Evolutionary conservation across 2,888 invertebrate genomes (phyloP).

Genomic region (Galeopsomyia nigrocyanea): DNA sequence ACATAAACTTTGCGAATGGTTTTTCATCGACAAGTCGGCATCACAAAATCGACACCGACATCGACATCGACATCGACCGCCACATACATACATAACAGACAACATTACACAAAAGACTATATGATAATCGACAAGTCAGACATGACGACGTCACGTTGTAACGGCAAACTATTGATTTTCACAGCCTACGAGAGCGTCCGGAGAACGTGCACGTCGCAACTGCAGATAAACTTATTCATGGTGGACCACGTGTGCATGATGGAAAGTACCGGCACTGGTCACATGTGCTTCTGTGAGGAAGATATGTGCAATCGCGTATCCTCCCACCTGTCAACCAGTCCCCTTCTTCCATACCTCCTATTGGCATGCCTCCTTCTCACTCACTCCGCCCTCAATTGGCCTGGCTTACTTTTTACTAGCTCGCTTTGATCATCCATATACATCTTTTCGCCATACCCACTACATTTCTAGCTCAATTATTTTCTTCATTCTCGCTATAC

Average conservation of each 20-base stretch:
- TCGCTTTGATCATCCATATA: conserved; percentile 67
- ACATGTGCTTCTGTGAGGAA: conserved; percentile 99
- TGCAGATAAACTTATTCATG: conserved; percentile 97
- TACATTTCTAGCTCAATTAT: not conserved
- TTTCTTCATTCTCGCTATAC: conserved; percentile 8
- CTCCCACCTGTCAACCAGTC: conserved; percentile 62
- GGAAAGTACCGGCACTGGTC: conserved; percentile 97
- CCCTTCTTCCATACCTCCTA: conserved; percentile 61
- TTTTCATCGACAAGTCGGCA: conserved; percentile 5
- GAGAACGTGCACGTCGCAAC: conserved; percentile 92
- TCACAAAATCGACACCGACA: not conserved
- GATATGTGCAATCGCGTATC: conserved; percentile 88
- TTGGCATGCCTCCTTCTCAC: conserved; percentile 61
- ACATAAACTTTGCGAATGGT: conserved; percentile 12
- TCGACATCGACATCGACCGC: not conserved
- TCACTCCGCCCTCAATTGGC: conserved; percentile 56
- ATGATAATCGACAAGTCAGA: conserved; percentile 12
- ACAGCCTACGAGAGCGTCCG: conserved; percentile 91
- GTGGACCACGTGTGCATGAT: conserved; percentile 99
- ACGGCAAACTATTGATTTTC: conserved; percentile 60
- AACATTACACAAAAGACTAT: conserved; percentile 16
- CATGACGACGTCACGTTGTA: conserved; percentile 25
- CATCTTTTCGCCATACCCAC: too few relatives aligned
- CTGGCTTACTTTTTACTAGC: conserved; percentile 66
- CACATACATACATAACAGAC: not conserved